A percentile compares a stretch with the other conserved stretches of the same genome.
These are phyloP conservation scores for Athene noctua DNA, from an alignment of 2,113 vertebrate species.

Conservation along the genomic window DNA sequence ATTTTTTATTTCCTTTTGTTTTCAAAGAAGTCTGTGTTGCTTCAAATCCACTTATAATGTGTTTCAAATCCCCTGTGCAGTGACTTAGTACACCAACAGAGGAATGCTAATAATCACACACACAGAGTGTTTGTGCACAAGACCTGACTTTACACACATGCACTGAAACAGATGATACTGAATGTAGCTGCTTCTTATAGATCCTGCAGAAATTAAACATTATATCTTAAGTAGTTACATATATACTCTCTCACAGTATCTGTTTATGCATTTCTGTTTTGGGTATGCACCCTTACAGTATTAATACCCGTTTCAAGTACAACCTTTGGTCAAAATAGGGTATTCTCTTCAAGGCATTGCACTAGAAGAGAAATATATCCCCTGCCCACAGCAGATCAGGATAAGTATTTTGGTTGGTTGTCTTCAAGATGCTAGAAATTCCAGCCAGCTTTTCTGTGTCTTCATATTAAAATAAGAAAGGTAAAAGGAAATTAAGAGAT, in stretches of 20 bases:
- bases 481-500: background rate
- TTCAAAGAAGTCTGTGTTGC: background rate
- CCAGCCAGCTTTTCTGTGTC: background rate
- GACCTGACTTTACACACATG: background rate
- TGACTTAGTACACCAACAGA: background rate
- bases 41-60: background rate
- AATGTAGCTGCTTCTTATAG: background rate
- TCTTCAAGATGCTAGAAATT: background rate
- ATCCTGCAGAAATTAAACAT: background rate
- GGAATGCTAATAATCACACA: background rate
- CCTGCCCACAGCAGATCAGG: background rate
- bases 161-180: fast-evolving
- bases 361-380: background rate
- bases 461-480: background rate
- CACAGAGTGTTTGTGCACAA: background rate
- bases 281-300: background rate
- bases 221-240: background rate
- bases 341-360: background rate
- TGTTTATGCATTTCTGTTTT: background rate
- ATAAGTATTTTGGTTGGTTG: background rate
- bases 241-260: background rate
- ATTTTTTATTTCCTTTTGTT: background rate
- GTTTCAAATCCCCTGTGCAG: background rate
- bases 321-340: background rate
- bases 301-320: background rate